Percentiles rank a stretch among this genome's conserved stretches.
Evolutionary conservation across 2,797 vertebrate genomes (phyloP).

Genomic region (Epinephelus awoara): DNA sequence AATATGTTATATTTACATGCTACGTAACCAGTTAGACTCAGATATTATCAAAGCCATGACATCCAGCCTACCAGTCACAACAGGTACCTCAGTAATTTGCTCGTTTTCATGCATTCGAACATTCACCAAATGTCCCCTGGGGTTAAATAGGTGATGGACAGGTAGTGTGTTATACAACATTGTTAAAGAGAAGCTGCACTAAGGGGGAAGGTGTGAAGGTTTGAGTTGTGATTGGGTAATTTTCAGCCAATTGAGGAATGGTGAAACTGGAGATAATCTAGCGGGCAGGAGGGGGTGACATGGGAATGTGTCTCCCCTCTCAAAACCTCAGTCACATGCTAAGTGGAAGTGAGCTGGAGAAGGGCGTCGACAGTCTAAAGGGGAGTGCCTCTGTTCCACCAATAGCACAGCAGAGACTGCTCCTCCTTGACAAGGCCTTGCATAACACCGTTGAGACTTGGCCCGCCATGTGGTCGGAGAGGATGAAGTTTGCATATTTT

Average conservation of each 20-base stretch:
- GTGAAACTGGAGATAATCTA: constrained; percentile 30
- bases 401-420: constrained; percentile 51
- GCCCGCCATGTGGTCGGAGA: constrained; percentile 40
- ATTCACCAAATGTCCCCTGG: neutral
- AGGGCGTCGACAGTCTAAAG: constrained; percentile 12
- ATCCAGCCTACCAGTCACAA: neutral
- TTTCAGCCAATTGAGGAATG: constrained; percentile 43
- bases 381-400: constrained; percentile 65
- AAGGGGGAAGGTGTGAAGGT: neutral
- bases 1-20: neutral
- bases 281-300: neutral
- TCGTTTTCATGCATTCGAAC: neutral
- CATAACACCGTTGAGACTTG: constrained; percentile 57
- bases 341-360: constrained; percentile 29
- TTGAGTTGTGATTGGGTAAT: constrained; percentile 48
- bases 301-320: constrained; percentile 22
- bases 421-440: constrained; percentile 52
- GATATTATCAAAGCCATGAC: neutral
- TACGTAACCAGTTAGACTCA: neutral
- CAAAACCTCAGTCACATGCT: constrained; percentile 66
- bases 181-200: neutral
- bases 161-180: constrained; percentile 25
- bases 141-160: neutral
- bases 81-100: neutral
- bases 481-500: constrained; percentile 62